A percentile compares a stretch with the other conserved stretches of the same genome.
Evolutionary conservation across 2,888 invertebrate genomes (phyloP).

Genomic region (Oeneis ivallda): DNA sequence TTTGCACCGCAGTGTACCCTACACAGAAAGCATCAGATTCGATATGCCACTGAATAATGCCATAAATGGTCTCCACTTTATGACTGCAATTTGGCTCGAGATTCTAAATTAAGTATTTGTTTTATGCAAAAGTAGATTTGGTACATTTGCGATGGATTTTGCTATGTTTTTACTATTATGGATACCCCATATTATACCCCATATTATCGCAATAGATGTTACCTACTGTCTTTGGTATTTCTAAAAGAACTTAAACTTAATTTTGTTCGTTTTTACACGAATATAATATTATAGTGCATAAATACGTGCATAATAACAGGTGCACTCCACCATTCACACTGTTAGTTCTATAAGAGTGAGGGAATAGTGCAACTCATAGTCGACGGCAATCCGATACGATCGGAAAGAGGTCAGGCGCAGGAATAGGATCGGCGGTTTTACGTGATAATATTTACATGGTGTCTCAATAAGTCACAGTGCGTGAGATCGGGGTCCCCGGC

Average conservation of each 20-base stretch:
- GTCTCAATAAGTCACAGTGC: slow-evolving; percentile 60
- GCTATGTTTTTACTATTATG: slow-evolving; percentile 23
- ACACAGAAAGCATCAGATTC: slow-evolving; percentile 67
- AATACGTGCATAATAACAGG: too few relatives aligned
- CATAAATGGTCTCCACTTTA: slow-evolving; percentile 78
- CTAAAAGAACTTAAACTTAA: too few relatives aligned
- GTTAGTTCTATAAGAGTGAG: too few relatives aligned
- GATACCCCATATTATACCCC: neutral
- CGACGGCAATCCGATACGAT: too few relatives aligned
- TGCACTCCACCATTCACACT: too few relatives aligned
- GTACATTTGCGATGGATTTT: neutral
- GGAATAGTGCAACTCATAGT: too few relatives aligned
- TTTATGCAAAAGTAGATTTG: slow-evolving; percentile 68
- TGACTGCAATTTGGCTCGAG: slow-evolving; percentile 72
- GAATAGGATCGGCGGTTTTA: too few relatives aligned
- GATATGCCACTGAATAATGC: slow-evolving; percentile 78
- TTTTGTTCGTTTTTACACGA: too few relatives aligned
- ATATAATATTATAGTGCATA: too few relatives aligned
- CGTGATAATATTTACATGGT: slow-evolving; percentile 27
- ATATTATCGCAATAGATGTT: too few relatives aligned
- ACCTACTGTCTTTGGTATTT: too few relatives aligned
- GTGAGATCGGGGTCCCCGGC: slow-evolving; percentile 69
- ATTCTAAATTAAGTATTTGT: slow-evolving; percentile 72
- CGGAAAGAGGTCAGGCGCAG: too few relatives aligned
- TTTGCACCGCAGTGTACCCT: slow-evolving; percentile 60